Evolutionary conservation across 2,888 invertebrate genomes (phyloP), one percentile per base, ranked within the genome.

Genomic region (Xylota sylvarum): DNA sequence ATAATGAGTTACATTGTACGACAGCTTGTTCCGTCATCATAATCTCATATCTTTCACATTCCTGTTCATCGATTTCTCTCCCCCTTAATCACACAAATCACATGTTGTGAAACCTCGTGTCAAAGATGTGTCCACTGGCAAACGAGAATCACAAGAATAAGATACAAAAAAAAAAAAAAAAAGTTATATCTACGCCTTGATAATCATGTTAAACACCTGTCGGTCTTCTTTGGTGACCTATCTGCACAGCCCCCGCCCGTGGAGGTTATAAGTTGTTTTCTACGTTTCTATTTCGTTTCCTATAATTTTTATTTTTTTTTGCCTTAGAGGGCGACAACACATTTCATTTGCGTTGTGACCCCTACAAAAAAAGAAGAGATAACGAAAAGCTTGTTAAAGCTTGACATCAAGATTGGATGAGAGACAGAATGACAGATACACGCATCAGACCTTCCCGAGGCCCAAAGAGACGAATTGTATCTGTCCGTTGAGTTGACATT

Each of bases 191-290:
- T 62, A 30, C 73, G 72, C 76, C 76, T 76, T 76, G 65, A 67
- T 76, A 77, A 67, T 81, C 76, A 76, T 85, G 81, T 85, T 76
- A 60, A 85, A 77, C 85, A 85, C 85, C 85, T 85, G 85, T 85
- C 85, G 50, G 76, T 85, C 58, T 52, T 67, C 76, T 81, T 56
- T 70, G 50, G 52, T 81, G 85, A 85, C 85, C 85, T 72, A 81
- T 81, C 85, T 56, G 70, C 30, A 30, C 62, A 46, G 40, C 64
- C 74, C 48, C 48, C 62, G 48, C 64, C 52, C 23, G 35, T 46
- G 19, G 58, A 52, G 52, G 62, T 64, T 64, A 74, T 52, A 14
- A 74, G 70, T 50, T 58, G 35, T 10, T 58, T 32, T 56, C 43
- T 35, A 19, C 27, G n/a, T 52, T 55, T 40, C n/a, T n/a, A 19